A percentile compares a stretch with the other conserved stretches of the same genome.
Conservation (phyloP, 2,113 vertebrate genomes). For the Trichechus manatus region DNA sequence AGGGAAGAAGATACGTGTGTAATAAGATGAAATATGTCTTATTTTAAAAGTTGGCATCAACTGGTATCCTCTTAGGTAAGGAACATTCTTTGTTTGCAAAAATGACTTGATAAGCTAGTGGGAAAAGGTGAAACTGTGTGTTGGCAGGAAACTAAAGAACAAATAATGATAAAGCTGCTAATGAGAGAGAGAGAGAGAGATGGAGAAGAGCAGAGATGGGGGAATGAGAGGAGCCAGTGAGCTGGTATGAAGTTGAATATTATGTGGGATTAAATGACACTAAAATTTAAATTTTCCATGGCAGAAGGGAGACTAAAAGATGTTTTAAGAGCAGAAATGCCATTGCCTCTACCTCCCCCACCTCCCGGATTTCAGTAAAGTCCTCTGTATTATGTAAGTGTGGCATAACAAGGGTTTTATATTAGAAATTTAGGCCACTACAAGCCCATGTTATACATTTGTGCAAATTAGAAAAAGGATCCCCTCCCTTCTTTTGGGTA, state of each 20-base stretch:
- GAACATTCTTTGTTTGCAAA: slow-evolving; percentile 13
- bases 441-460: background rate
- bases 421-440: background rate
- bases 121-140: background rate
- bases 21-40: background rate
- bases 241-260: background rate
- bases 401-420: background rate
- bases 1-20: background rate
- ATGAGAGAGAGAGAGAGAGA: background rate
- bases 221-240: background rate
- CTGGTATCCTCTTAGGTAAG: background rate
- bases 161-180: background rate
- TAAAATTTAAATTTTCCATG: background rate
- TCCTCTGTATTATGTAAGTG: background rate
- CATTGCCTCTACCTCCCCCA: background rate
- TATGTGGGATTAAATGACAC: background rate
- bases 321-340: background rate
- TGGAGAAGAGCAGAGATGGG: too few species aligned
- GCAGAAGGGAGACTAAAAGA: background rate
- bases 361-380: background rate
- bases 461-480: background rate
- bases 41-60: background rate
- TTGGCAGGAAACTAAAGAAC: background rate
- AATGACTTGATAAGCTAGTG: background rate
- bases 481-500: background rate